Evolutionary conservation across 1,140 invertebrate species (phyloP).

Genomic region (Stegodyphus dumicola): DNA sequence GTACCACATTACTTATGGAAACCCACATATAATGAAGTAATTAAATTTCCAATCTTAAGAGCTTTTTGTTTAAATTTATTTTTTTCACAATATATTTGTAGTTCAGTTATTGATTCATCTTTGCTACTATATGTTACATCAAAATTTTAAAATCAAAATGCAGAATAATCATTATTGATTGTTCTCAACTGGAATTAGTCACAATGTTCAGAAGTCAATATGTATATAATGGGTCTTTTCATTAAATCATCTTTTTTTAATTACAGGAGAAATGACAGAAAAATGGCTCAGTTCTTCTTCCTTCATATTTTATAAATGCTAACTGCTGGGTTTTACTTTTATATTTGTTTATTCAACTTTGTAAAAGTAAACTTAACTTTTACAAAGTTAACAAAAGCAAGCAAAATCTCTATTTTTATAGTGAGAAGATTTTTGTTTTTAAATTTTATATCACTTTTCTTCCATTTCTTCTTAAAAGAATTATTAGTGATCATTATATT

Average conservation of each 20-base stretch:
- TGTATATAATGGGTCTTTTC: neutral
- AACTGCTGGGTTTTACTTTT: no score
- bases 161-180: neutral
- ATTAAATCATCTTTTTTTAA: neutral
- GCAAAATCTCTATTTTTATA: no score
- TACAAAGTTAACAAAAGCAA: no score
- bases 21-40: slow-evolving; percentile 36
- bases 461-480: no score
- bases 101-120: neutral
- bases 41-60: neutral
- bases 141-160: neutral
- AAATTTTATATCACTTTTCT: no score
- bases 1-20: slow-evolving; percentile 11
- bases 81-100: neutral
- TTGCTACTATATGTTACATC: neutral
- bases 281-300: no score
- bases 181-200: neutral
- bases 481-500: no score
- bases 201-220: neutral
- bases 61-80: neutral
- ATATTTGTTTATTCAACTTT: no score
- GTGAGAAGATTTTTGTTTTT: no score
- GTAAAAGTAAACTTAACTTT: no score
- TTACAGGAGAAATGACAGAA: neutral
- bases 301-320: no score